These are phyloP conservation scores for Gymnopithys bicolor DNA, from an alignment of 2,797 vertebrate species.

Conservation along the genomic window DNA sequence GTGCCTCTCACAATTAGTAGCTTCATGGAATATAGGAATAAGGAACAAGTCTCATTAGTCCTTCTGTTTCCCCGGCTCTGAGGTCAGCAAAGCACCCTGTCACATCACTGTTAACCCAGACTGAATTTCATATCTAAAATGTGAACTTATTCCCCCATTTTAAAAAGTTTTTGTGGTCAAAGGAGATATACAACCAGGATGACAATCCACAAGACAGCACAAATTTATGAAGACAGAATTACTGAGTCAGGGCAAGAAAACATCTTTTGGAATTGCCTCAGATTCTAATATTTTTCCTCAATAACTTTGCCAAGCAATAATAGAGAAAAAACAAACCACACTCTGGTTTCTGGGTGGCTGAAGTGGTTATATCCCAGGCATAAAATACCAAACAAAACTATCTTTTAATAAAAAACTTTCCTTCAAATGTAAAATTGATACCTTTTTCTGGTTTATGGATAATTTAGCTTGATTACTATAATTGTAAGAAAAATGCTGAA, in stretches of 20 bases:
- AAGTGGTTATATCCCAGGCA: constrained; percentile 33
- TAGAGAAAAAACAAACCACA: constrained; percentile 45
- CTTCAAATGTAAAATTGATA: constrained; percentile 57
- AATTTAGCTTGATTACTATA: constrained; percentile 64
- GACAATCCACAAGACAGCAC: not conserved
- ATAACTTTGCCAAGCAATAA: constrained; percentile 50
- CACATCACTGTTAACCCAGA: not conserved
- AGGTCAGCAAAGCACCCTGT: not conserved
- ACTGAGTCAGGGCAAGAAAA: constrained; percentile 26
- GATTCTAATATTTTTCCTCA: constrained; percentile 31
- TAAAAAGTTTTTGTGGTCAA: not conserved
- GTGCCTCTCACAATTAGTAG: not conserved
- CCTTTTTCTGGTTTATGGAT: constrained; percentile 62
- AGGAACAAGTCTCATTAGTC: not conserved
- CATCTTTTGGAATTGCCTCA: not conserved
- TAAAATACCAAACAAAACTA: constrained; percentile 61
- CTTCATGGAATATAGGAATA: not conserved
- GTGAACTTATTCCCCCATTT: not conserved
- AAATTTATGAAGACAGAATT: constrained; percentile 26
- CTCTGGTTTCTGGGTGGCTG: constrained; percentile 56
- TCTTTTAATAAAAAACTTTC: constrained; percentile 59
- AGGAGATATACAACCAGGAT: not conserved
- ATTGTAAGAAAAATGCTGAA: constrained; percentile 66
- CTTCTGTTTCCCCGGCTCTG: not conserved
- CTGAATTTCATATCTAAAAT: not conserved